phyloP scores from a whole-genome alignment of 2,797 vertebrate genomes.

The Anisognathus igniventris region DNA sequence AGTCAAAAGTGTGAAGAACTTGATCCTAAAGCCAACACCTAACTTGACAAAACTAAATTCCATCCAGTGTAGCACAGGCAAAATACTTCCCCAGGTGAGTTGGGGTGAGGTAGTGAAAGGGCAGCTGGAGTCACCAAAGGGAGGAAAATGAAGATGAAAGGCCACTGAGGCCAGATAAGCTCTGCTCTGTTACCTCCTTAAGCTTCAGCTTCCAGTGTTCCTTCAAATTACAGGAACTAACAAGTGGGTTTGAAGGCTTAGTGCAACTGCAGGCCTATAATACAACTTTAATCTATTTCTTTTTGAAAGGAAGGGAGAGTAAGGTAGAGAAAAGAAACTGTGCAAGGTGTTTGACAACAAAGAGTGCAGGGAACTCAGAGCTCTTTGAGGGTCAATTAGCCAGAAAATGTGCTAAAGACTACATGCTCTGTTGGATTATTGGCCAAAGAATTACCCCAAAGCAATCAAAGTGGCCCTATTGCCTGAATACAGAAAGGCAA shows the following conservation, averaged over 20 bases:
- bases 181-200: constrained; percentile 56
- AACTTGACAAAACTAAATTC: not conserved
- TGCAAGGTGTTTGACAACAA: constrained; percentile 75
- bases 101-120: not conserved
- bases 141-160: constrained; percentile 41
- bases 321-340: constrained; percentile 68
- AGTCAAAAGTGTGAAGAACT: not conserved
- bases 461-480: constrained; percentile 65
- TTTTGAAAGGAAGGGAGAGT: constrained; percentile 28
- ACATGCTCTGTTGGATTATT: constrained; percentile 71
- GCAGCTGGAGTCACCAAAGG: not conserved
- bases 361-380: constrained; percentile 50
- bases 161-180: not conserved
- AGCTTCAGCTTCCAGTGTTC: constrained; percentile 64
- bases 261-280: constrained; percentile 47
- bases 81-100: not conserved
- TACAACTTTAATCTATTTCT: constrained; percentile 64
- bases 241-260: constrained; percentile 42
- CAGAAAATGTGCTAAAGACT: constrained; percentile 81
- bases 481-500: constrained; percentile 62
- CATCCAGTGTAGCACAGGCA: not conserved
- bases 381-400: constrained; percentile 82
- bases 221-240: constrained; percentile 61
- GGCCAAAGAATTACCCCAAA: constrained; percentile 72
- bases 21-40: not conserved